Percentiles rank a stretch among this genome's conserved stretches.
Conservation (phyloP, 2,797 vertebrate genomes). For the Nothura maculosa region DNA sequence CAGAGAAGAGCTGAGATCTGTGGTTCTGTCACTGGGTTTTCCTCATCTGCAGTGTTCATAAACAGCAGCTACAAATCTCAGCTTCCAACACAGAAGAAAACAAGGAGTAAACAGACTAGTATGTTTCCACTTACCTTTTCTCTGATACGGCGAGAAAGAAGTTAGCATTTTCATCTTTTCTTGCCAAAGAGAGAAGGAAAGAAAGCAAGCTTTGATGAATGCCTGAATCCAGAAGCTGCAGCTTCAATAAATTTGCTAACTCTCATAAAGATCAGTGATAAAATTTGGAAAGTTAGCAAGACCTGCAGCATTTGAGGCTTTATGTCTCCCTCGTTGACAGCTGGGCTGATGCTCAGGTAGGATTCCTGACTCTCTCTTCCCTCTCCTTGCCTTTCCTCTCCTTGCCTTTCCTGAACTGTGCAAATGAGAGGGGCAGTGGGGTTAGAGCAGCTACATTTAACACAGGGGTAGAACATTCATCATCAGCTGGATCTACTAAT, state of each 20-base stretch:
- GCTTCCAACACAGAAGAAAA: background rate
- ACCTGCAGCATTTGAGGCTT: rapidly evolving
- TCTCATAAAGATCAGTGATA: background rate
- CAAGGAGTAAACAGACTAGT: background rate
- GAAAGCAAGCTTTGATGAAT: background rate
- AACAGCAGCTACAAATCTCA: background rate
- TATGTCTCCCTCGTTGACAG: background rate
- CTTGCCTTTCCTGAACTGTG: background rate
- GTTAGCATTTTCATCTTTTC: background rate
- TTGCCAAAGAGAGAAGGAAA: background rate
- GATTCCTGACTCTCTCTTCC: background rate
- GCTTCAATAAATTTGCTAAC: background rate
- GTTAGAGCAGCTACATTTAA: background rate
- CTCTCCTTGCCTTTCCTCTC: background rate
- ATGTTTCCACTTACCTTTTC: background rate
- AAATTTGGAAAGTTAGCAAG: background rate
- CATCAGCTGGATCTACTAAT: background rate
- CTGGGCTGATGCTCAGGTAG: background rate
- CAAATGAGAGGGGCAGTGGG: background rate
- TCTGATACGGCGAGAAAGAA: background rate
- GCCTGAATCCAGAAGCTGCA: background rate
- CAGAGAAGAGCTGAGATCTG: background rate
- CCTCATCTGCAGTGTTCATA: background rate
- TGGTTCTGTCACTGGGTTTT: background rate
- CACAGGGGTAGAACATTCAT: background rate